Evolutionary conservation across 2,113 vertebrate genomes (phyloP).

Genomic region (Pangasianodon gigas): DNA sequence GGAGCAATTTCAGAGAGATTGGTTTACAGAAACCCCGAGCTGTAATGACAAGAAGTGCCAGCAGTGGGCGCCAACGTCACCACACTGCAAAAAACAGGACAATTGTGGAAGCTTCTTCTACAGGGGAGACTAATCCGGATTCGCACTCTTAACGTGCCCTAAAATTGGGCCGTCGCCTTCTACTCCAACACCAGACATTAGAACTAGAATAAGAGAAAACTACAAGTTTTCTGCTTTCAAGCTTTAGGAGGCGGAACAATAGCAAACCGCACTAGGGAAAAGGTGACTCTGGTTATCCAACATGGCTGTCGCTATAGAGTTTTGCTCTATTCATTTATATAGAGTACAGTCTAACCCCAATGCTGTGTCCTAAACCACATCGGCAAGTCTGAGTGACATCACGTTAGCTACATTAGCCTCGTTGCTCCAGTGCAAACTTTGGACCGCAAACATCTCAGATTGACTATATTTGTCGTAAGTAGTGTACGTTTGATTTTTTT

Average conservation of each 20-base stretch:
- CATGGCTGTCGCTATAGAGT: not conserved
- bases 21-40: slow-evolving; percentile 33
- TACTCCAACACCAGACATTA: not conserved
- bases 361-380: not conserved
- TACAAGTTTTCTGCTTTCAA: not conserved
- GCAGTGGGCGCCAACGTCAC: slow-evolving; percentile 60
- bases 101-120: not conserved
- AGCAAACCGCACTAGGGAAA: not conserved
- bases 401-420: not conserved
- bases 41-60: slow-evolving; percentile 58
- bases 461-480: not conserved
- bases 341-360: not conserved
- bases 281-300: not conserved
- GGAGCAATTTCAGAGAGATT: slow-evolving; percentile 56
- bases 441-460: not conserved
- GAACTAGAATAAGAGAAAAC: not conserved
- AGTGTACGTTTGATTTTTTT: not conserved
- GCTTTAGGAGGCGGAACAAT: not conserved
- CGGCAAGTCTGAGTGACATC: not conserved
- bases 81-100: not conserved
- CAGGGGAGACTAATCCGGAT: not conserved
- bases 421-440: not conserved
- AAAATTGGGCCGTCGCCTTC: not conserved
- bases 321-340: not conserved
- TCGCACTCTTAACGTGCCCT: not conserved